Conservation (phyloP, 2,113 vertebrate genomes). For the Erythrocebus patas region DNA sequence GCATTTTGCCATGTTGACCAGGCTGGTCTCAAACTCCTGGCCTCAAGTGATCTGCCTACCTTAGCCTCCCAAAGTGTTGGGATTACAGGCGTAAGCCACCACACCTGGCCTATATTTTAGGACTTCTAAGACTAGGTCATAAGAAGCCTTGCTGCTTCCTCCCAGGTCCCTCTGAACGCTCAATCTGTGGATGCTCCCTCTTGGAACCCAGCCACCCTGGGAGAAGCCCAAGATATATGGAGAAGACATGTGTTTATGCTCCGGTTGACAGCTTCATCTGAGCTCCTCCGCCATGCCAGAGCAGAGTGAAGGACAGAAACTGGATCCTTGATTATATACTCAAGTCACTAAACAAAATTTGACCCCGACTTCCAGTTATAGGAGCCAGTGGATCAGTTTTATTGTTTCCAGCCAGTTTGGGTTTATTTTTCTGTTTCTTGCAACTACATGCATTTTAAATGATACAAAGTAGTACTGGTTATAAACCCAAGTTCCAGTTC, state of each 20-base stretch:
- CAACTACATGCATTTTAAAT: background rate
- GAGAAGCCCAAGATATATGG: background rate
- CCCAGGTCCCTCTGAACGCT: background rate
- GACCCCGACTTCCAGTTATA: background rate
- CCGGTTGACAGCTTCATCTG: background rate
- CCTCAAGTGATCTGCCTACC: too few relatives aligned
- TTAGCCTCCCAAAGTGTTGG: too few relatives aligned
- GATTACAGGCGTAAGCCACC: too few relatives aligned
- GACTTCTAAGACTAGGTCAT: background rate
- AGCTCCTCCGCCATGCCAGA: background rate
- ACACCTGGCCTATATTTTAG: background rate
- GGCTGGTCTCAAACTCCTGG: too few relatives aligned
- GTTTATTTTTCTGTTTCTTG: conserved; percentile 5
- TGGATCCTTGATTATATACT: background rate
- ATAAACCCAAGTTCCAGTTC: background rate
- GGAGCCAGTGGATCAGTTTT: background rate
- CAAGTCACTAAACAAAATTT: background rate
- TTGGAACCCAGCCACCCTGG: background rate
- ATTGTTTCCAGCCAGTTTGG: background rate
- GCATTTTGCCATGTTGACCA: too few relatives aligned
- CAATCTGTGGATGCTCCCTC: background rate
- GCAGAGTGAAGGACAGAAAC: background rate
- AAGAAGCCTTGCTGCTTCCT: background rate
- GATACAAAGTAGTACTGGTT: background rate
- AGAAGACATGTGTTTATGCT: fast-evolving